Base-by-base conservation (phyloP, 2,113 vertebrate genomes). In the Solea senegalensis region DNA sequence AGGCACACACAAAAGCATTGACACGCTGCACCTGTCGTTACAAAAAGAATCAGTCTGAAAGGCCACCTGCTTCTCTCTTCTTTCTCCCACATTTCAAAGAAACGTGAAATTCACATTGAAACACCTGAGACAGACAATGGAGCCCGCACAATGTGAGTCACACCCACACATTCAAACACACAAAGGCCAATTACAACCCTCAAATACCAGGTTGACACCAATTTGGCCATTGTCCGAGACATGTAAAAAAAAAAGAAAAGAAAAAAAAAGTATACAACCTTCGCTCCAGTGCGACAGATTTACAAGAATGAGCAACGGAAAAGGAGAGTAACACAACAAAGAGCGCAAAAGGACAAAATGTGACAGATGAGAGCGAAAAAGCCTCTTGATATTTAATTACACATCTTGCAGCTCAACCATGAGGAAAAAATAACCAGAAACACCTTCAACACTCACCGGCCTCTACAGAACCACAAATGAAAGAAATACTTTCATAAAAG, bases 11-110 rank as follows among this genome's bases (percentile, higher is more conserved):
- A 49, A 63, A 78, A 68, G 49, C 28, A 46, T 11, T 14, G 65
- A 28, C n/a, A 48, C 26, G 6, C 8, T 41, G 13, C 67, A 75
- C 63, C 71, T 65, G 59, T 26, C 27, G 53, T 59, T 12, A 59
- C 21, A 71, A 52, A 34, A 11, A 9, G 13, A 27, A 57, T 21
- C 15, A 14, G 34, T 48, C 45, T 64, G 21, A 34, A 13, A 65
- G 39, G n/a, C 69, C 77, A 81, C 50, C 80, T 88, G 80, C 55
- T 76, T 71, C 39, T 67, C 16, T 58, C 44, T 58, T 16, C 9
- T 48, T 16, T 67, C 59, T 71, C 65, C 61, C 65, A 76, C 53
- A 76, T 62, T 59, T 61, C 15, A 74, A 68, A 60, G 26, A 63
- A 78, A 69, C 16, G 41, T 64, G 45, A 15, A 44, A 28, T 61